phyloP scores from a whole-genome alignment of 2,113 vertebrate species.

The Cricetomys ansorgei region DNA sequence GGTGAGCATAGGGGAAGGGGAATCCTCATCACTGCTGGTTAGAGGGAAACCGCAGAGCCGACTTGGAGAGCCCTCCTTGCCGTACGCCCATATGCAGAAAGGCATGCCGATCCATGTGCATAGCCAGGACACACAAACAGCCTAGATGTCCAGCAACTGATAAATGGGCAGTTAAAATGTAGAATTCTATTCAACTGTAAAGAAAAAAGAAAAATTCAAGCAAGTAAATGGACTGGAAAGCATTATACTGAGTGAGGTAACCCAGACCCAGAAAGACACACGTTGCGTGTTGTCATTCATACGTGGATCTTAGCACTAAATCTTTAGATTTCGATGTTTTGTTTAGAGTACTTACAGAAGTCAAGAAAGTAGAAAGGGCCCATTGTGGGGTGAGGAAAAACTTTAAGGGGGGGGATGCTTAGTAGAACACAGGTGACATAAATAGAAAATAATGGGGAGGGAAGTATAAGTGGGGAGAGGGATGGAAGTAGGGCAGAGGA shows the following conservation, averaged over 20 bases:
- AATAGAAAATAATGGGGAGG: neutral
- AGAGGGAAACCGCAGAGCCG: neutral
- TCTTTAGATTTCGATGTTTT: neutral
- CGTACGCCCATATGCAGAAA: neutral
- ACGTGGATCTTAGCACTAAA: neutral
- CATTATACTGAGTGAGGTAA: neutral
- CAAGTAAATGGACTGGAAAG: neutral
- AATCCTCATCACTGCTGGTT: neutral
- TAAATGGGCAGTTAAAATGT: neutral
- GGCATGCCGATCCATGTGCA: neutral
- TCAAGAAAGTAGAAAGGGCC: neutral
- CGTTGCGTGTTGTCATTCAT: neutral
- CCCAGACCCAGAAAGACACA: neutral
- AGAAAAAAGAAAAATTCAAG: neutral
- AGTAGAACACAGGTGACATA: neutral
- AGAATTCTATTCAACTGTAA: neutral
- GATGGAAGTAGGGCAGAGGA: neutral
- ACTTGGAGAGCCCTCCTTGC: neutral
- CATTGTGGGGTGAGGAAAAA: neutral
- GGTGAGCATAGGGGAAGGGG: neutral
- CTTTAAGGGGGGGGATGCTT: neutral
- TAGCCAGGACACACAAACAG: neutral
- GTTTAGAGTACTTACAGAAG: neutral
- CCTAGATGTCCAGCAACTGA: neutral
- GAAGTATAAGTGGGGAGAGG: neutral